phyloP scores from a whole-genome alignment of 2,888 invertebrate species.

The Schizaphis graminum region DNA sequence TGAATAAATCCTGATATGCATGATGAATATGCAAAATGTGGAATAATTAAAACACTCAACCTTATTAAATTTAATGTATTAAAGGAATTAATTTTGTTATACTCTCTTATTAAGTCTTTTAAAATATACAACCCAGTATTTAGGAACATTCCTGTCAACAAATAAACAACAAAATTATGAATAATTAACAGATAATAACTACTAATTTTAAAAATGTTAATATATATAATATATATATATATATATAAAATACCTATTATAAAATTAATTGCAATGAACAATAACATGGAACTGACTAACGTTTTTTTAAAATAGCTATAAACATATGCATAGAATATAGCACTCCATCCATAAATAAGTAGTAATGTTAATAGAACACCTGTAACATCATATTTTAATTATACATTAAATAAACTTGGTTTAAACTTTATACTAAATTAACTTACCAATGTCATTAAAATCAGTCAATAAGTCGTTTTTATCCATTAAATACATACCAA shows the following conservation, averaged over 20 bases:
- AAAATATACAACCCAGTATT: background rate
- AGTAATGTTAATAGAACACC: conserved; percentile 68
- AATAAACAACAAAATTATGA: background rate
- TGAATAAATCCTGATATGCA: conserved; percentile 20
- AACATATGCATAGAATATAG: conserved; percentile 79
- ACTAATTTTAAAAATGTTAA: background rate
- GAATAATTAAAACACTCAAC: conserved; percentile 52
- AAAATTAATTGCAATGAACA: conserved; percentile 71
- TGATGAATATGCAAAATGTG: conserved; percentile 54
- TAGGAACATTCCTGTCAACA: conserved; percentile 32
- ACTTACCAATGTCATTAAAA: conserved; percentile 20
- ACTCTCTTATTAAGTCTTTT: background rate
- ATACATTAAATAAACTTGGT: background rate
- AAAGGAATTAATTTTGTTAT: background rate
- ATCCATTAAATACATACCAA: background rate
- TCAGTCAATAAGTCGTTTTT: background rate
- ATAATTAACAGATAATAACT: background rate
- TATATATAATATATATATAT: conserved; percentile 68
- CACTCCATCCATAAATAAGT: conserved; percentile 72
- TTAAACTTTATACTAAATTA: background rate
- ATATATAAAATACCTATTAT: conserved; percentile 71
- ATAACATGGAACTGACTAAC: conserved; percentile 72
- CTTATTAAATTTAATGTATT: conserved; percentile 41
- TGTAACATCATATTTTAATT: background rate
- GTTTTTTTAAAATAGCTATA: conserved; percentile 73